Conservation (phyloP, 1,140 invertebrate species). For the Venustaconcha ellipsiformis region DNA sequence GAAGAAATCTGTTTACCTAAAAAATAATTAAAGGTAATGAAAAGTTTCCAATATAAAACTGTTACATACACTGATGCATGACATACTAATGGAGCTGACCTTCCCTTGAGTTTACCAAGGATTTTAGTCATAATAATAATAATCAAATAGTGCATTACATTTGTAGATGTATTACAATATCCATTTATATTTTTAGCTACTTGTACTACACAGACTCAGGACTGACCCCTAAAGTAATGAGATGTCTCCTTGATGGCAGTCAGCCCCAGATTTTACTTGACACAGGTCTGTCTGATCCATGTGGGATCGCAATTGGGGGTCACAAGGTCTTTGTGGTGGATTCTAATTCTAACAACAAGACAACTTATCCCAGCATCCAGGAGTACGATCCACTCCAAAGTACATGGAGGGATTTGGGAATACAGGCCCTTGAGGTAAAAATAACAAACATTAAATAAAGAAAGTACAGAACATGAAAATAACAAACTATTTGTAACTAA, state of each 20-base stretch:
- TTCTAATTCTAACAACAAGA: constrained; percentile 46
- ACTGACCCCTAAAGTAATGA: constrained; percentile 39
- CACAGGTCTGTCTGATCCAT: constrained; percentile 43
- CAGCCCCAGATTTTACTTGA: constrained; percentile 32
- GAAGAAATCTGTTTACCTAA: too few relatives aligned
- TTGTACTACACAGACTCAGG: constrained; percentile 56
- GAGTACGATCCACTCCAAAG: constrained; percentile 31
- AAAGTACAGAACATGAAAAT: too few relatives aligned
- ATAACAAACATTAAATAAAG: too few relatives aligned
- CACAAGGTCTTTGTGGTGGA: constrained; percentile 46
- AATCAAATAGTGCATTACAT: too few relatives aligned
- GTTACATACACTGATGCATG: too few relatives aligned
- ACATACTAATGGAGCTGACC: too few relatives aligned
- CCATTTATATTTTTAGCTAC: constrained; percentile 31
- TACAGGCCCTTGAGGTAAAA: too few relatives aligned
- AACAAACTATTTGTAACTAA: too few relatives aligned
- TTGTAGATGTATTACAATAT: background rate
- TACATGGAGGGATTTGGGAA: constrained; percentile 35
- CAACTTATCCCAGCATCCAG: constrained; percentile 32
- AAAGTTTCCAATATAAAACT: too few relatives aligned
- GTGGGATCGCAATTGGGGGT: constrained; percentile 41
- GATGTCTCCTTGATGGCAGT: constrained; percentile 43
- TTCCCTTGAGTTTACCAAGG: too few relatives aligned
- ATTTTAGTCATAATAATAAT: too few relatives aligned
- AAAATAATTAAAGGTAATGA: too few relatives aligned